Conservation (phyloP, 92 coral and sea anemone genomes). For the Phymanthus crucifer region DNA sequence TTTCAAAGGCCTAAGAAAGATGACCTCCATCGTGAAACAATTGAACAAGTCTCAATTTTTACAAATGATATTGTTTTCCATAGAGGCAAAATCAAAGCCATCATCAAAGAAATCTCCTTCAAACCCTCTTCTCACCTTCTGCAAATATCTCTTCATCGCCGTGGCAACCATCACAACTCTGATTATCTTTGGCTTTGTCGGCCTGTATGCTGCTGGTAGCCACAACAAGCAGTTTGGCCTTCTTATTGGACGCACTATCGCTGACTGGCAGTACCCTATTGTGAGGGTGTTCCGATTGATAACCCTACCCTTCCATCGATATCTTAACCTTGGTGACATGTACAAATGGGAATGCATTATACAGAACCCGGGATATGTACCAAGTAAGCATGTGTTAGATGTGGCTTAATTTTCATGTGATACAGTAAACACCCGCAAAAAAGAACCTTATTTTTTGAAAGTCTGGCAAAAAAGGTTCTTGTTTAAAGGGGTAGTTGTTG, state of each 20-base stretch:
- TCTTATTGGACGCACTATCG: slow-evolving; percentile 54
- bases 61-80: slow-evolving; percentile 12
- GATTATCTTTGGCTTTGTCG: neutral
- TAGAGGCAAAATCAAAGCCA: slow-evolving; percentile 12
- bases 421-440: too few relatives aligned
- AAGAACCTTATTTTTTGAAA: too few relatives aligned
- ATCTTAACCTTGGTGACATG: slow-evolving; percentile 47
- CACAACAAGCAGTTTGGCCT: slow-evolving; percentile 40
- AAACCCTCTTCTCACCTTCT: neutral
- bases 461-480: too few relatives aligned
- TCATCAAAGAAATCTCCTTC: neutral
- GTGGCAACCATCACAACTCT: slow-evolving; percentile 12
- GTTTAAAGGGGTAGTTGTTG: too few relatives aligned
- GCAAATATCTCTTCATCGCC: slow-evolving; percentile 18
- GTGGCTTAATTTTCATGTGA: neutral
- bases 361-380: slow-evolving; percentile 61
- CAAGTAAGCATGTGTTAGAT: slow-evolving; percentile 40
- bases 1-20: too few relatives aligned
- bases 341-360: slow-evolving; percentile 75
- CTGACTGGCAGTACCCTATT: slow-evolving; percentile 72
- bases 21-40: too few relatives aligned
- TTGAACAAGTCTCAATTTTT: neutral
- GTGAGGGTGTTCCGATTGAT: slow-evolving; percentile 47
- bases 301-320: slow-evolving; percentile 62
- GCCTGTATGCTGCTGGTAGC: slow-evolving; percentile 15